phyloP scores from a whole-genome alignment of 2,113 vertebrate species.

The Oriolus oriolus region DNA sequence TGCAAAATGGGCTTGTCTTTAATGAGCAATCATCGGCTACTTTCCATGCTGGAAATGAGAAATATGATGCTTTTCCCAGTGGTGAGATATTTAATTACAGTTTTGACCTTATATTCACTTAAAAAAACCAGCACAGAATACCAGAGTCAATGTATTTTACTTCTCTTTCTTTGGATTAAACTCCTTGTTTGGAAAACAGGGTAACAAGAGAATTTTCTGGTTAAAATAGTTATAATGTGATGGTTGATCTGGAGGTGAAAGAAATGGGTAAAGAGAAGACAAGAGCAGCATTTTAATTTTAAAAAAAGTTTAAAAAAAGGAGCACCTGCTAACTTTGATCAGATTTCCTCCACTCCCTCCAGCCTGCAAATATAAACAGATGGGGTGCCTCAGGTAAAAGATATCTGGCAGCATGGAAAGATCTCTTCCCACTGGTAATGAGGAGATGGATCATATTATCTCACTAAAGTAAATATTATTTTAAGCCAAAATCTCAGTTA shows the following conservation, averaged over 20 bases:
- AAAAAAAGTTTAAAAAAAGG: background rate
- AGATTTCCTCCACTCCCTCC: slow-evolving; percentile 41
- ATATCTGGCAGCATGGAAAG: slow-evolving; percentile 19
- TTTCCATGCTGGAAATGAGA: slow-evolving; percentile 44
- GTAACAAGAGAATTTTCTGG: background rate
- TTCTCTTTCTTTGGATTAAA: background rate
- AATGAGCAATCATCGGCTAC: background rate
- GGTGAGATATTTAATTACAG: slow-evolving; percentile 38
- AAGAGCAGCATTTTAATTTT: slow-evolving; percentile 38
- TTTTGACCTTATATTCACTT: slow-evolving; percentile 35
- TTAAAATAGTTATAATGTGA: slow-evolving; percentile 22
- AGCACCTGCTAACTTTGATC: slow-evolving; percentile 62
- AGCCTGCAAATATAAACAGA: slow-evolving; percentile 47
- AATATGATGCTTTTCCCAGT: slow-evolving; percentile 31
- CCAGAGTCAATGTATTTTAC: background rate
- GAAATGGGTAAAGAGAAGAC: background rate
- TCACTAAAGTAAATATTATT: slow-evolving; percentile 36
- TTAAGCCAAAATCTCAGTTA: slow-evolving; percentile 7
- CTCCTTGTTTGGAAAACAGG: background rate
- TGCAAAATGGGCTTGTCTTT: slow-evolving; percentile 21
- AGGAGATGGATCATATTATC: slow-evolving; percentile 32
- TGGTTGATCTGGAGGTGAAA: slow-evolving; percentile 44
- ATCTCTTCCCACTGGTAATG: slow-evolving; percentile 36
- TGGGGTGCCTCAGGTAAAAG: slow-evolving; percentile 50
- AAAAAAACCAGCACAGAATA: background rate